Base-by-base conservation (phyloP, 2,797 vertebrate genomes). In the Halcyon badia region DNA sequence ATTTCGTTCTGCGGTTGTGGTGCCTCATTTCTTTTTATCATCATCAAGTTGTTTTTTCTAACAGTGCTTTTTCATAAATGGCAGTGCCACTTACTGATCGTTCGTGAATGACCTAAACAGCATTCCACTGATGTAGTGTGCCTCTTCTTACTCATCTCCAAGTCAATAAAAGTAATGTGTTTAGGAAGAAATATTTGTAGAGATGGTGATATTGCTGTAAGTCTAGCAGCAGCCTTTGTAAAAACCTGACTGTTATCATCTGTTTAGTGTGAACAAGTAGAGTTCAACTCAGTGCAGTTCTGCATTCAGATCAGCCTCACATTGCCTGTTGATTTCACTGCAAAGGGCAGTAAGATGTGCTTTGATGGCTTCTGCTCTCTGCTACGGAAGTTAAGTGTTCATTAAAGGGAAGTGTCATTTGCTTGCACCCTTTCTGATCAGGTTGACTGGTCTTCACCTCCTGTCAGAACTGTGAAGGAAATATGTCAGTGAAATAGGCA, bases 311-410 rank as follows among this genome's bases (percentile, higher is more conserved):
- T 82, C 51, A 49, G 56, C 33, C 56, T 58, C 21, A 26, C 0
- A 0, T 11, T 88, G 35, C 37, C 57, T 60, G 37, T 35, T 89
- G 85, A 44, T 80, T 75, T 83, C 68, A 13, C 56, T 73, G 75
- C 65, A 72, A 87, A 54, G 31, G 79, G 87, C 90, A 80, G 30
- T 28, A 79, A 62, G 48, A 62, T 70, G 51, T 39, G 48, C 70
- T 96, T 71, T 90, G 66, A 22, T 79, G 65, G 35, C 46, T 91
- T 78, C 18, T 95, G 71, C 24, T 83, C 64, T 86, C 42, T 66
- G 46, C 42, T 70, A 26, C 9, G 0, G 33, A 20, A 82, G 77
- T 73, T 77, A 83, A 80, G 39, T 46, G 37, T n/a, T 89, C 35
- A 14, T 65, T 86, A 46, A 79, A 83, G 46, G 39, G 58, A 91